Conservation (phyloP, 2,797 vertebrate species). For the Iguana delicatissima region DNA sequence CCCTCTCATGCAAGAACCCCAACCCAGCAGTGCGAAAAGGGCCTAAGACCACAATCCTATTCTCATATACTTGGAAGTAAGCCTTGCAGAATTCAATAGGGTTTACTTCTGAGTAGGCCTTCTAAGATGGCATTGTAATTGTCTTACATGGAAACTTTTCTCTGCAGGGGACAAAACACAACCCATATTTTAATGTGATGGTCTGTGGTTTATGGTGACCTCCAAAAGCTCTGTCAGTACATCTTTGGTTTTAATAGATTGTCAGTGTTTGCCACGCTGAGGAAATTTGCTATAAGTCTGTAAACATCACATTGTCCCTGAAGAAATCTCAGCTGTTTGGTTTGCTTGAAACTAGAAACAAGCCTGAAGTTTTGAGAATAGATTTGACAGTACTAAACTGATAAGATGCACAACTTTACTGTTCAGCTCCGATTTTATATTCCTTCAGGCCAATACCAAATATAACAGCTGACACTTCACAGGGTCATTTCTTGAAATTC, state of each 20-base stretch:
- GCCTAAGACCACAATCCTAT: background rate
- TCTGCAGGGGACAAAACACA: background rate
- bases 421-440: slow-evolving; percentile 3
- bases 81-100: too few relatives aligned
- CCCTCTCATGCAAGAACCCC: too few relatives aligned
- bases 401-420: slow-evolving; percentile 25
- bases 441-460: background rate
- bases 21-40: too few relatives aligned
- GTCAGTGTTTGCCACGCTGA: slow-evolving; percentile 49
- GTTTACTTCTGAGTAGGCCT: too few relatives aligned
- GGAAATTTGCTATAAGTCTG: slow-evolving; percentile 44
- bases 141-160: background rate
- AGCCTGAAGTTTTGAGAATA: slow-evolving; percentile 34
- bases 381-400: slow-evolving; percentile 32
- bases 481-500: background rate
- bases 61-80: too few relatives aligned
- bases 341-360: slow-evolving; percentile 49
- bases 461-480: background rate
- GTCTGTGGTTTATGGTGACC: slow-evolving; percentile 1
- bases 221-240: slow-evolving; percentile 56
- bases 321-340: slow-evolving; percentile 30
- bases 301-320: slow-evolving; percentile 40
- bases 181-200: background rate
- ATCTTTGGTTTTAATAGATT: slow-evolving; percentile 39
- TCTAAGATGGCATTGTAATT: background rate